Evolutionary conservation across 2,888 invertebrate genomes (phyloP), one percentile per base, ranked within the genome.

Genomic region (Ornithoptera priamus): DNA sequence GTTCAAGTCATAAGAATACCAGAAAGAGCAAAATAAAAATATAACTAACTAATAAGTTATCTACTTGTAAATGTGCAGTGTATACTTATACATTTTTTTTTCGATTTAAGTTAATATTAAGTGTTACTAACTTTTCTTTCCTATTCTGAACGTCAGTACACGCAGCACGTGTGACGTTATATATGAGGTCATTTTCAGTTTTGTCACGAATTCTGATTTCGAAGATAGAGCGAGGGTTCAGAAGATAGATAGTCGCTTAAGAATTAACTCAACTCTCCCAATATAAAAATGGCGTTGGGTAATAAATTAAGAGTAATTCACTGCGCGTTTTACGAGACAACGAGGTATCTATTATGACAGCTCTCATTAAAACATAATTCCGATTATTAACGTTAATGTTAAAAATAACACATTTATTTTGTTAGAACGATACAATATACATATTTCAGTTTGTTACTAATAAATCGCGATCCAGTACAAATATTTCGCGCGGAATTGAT

Each of bases 181-280:
- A 78, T 80, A 80, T 77, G 77, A 78, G 77, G 80, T 77, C 79
- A 79, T 82, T 81, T 76, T 76, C 76, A 81, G 81, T 84, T 83
- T 79, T 79, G 81, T 83, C 81, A 81, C 81, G 82, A 81, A 74
- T 77, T 75, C 74, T 76, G 79, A 79, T 79, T 77, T 79, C 73
- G 71, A 74, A 74, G 73, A 72, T 74, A 72, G 75, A 74, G 72
- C 72, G 72, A 77, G 75, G 75, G 75, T 69, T 71, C 71, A 70
- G 72, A 77, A 77, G 80, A 76, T 70, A 74, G 77, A 79, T 77
- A 76, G 78, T 76, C 80, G 78, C 76, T 74, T 75, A 75, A 75
- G 79, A 78, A 79, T 78, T 79, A 78, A 77, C 79, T 79, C 73
- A 76, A 78, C 76, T 77, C 74, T 74, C 70, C 67, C 62, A 75